Percentiles rank a stretch among this genome's conserved stretches.
These are phyloP conservation scores for Drosophila pachea DNA, from an alignment of 1,140 invertebrate genomes.

Conservation along the genomic window DNA sequence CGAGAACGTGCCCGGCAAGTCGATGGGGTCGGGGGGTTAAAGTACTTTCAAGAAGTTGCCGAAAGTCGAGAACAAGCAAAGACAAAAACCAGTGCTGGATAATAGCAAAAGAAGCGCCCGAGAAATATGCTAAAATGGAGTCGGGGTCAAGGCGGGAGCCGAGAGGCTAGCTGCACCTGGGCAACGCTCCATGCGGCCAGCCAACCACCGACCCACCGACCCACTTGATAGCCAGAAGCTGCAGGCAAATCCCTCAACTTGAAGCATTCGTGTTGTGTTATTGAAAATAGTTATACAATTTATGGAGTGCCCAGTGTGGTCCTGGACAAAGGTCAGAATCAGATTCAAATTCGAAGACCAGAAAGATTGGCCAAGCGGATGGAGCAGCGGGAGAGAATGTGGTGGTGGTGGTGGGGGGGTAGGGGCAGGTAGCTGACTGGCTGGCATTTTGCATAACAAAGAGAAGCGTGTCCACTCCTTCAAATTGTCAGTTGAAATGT, in stretches of 20 bases:
- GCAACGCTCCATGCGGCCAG: no score
- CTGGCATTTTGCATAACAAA: constrained; percentile 63
- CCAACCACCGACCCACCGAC: no score
- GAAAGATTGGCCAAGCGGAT: not conserved
- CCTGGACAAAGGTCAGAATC: constrained; percentile 38
- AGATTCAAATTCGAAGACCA: constrained; percentile 14
- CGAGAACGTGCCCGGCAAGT: constrained; percentile 46
- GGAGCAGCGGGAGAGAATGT: not conserved
- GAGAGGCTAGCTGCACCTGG: constrained; percentile 7
- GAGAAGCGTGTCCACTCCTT: constrained; percentile 59
- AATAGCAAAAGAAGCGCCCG: constrained; percentile 23
- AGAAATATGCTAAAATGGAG: not conserved
- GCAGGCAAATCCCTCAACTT: constrained; percentile 31
- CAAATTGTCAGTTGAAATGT: constrained; percentile 75
- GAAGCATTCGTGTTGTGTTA: constrained; percentile 59
- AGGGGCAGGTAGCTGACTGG: not conserved
- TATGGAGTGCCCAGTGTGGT: constrained; percentile 51
- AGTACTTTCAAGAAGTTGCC: constrained; percentile 69
- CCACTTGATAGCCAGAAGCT: no score
- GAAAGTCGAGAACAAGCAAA: constrained; percentile 58
- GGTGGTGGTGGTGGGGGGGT: no score
- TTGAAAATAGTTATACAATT: constrained; percentile 77
- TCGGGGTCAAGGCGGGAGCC: not conserved
- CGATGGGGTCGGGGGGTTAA: constrained; percentile 10
- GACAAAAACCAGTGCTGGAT: constrained; percentile 41